Evolutionary conservation across 2,888 invertebrate species (phyloP).

Genomic region (Noctua janthina): DNA sequence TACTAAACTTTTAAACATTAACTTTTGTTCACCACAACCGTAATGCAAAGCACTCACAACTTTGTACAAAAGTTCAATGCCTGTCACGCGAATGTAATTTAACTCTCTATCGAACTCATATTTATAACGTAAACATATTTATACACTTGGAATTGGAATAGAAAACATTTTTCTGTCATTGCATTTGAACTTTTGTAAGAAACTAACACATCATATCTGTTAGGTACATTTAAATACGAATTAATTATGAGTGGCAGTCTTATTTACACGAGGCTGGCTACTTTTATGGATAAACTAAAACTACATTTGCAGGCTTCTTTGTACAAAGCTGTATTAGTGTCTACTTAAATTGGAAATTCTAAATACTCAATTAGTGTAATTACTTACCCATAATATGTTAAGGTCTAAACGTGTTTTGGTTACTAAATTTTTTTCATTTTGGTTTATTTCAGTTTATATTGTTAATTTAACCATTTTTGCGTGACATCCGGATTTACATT

Average conservation of each 20-base stretch:
- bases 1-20: constrained; percentile 35
- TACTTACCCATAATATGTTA: constrained; percentile 83
- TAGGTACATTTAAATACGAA: constrained; percentile 57
- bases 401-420: constrained; percentile 46
- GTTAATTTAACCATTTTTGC: constrained; percentile 70
- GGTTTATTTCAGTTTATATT: constrained; percentile 63
- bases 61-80: constrained; percentile 88
- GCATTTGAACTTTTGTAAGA: constrained; percentile 84
- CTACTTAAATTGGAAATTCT: constrained; percentile 61
- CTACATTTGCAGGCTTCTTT: constrained; percentile 80
- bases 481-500: constrained; percentile 76
- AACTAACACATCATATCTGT: constrained; percentile 58
- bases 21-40: constrained; percentile 68
- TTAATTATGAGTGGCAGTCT: constrained; percentile 78
- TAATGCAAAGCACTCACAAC: constrained; percentile 76
- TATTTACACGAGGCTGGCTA: constrained; percentile 78
- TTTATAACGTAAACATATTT: constrained; percentile 41
- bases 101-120: constrained; percentile 35
- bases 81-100: constrained; percentile 63
- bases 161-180: constrained; percentile 49
- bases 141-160: constrained; percentile 23
- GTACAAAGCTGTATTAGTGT: constrained; percentile 84
- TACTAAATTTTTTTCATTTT: constrained; percentile 64
- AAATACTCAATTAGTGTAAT: constrained; percentile 48
- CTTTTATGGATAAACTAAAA: constrained; percentile 64